Percentiles rank a stretch among this genome's conserved stretches.
phyloP scores from a whole-genome alignment of 2,888 invertebrate genomes.

The Zhuqinia jingwanae region DNA sequence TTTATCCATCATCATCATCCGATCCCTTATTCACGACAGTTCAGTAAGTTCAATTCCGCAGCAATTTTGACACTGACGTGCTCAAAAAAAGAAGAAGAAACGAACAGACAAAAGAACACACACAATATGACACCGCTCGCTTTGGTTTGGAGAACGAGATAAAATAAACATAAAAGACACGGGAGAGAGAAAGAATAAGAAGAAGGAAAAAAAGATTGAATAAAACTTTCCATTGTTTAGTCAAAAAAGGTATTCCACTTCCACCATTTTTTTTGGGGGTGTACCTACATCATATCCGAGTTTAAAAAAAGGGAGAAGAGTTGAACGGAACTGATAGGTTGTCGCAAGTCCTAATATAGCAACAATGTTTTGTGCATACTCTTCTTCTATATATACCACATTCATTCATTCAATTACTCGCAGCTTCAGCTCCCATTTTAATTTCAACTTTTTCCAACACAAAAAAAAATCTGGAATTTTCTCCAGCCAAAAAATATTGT shows the following conservation, averaged over 20 bases:
- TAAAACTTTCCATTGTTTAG: neutral
- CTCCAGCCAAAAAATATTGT: too few species aligned
- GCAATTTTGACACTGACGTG: conserved; percentile 3
- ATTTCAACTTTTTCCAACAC: neutral
- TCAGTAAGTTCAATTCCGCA: neutral
- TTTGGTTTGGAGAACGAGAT: conserved; percentile 4
- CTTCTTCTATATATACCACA: too few species aligned
- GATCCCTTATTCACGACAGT: neutral
- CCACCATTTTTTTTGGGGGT: too few species aligned
- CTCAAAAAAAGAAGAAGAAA: neutral
- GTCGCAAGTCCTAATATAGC: too few species aligned
- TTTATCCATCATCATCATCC: conserved; percentile 20
- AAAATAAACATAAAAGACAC: neutral
- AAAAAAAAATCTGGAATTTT: too few species aligned
- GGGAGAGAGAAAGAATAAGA: neutral
- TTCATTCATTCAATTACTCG: too few species aligned
- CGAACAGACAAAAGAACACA: too few species aligned
- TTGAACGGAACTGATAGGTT: too few species aligned
- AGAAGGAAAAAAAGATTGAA: neutral
- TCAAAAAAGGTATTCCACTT: neutral
- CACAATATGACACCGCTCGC: neutral
- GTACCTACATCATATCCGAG: too few species aligned
- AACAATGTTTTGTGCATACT: too few species aligned
- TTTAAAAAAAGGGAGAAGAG: too few species aligned
- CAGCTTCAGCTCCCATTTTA: too few species aligned